Percentiles rank a stretch among this genome's conserved stretches.
Evolutionary conservation across 23 tunicate genomes (phyloP).

Genomic region (Oikopleura albicans): DNA sequence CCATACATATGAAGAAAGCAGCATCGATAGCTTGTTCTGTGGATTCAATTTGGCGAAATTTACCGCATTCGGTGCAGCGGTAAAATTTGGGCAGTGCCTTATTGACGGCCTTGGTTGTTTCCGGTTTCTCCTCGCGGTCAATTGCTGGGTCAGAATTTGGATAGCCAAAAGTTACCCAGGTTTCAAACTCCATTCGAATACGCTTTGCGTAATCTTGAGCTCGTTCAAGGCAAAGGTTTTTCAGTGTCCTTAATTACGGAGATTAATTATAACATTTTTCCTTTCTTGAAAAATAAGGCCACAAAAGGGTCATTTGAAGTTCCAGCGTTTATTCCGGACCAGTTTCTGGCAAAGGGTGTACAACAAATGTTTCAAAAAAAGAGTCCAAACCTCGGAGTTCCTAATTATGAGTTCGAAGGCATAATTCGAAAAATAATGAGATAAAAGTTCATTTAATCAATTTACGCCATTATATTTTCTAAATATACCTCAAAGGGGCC

Average conservation of each 20-base stretch:
- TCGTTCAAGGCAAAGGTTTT: background rate
- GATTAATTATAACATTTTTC: no score
- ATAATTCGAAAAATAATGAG: background rate
- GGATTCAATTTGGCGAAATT: background rate
- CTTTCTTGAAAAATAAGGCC: no score
- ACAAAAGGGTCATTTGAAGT: no score
- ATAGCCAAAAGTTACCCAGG: background rate
- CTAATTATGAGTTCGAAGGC: no score
- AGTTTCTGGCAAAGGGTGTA: no score
- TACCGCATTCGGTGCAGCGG: constrained; percentile 15
- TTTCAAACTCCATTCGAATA: background rate
- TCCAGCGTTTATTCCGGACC: no score
- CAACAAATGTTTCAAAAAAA: no score
- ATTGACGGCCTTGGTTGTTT: background rate
- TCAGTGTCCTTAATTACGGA: background rate
- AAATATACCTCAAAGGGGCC: no score
- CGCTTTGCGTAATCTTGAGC: background rate
- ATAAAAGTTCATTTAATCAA: background rate
- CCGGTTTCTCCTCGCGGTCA: background rate
- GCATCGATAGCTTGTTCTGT: background rate
- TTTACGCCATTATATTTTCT: no score
- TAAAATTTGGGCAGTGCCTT: background rate
- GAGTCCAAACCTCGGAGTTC: no score
- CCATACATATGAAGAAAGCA: constrained; percentile 2
- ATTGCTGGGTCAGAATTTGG: background rate